Evolutionary conservation across 2,888 invertebrate genomes (phyloP).

Genomic region (Alentia gelatinosa): DNA sequence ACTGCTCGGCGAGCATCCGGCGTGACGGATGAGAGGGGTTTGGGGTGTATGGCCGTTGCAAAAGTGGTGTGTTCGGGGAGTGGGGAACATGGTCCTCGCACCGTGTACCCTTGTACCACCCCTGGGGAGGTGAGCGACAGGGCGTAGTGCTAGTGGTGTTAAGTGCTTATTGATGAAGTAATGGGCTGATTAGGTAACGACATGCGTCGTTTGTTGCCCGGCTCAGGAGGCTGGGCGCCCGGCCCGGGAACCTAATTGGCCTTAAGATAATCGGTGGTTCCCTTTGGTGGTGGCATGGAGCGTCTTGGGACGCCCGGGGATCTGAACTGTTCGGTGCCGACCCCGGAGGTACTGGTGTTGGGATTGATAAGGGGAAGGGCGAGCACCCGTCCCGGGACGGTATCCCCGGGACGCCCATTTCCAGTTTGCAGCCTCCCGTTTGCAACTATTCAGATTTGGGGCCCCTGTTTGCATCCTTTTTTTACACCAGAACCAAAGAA

Average conservation of each 20-base stretch:
- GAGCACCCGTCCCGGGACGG: too few species aligned
- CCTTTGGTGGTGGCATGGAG: not conserved
- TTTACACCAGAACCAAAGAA: too few species aligned
- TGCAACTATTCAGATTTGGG: too few species aligned
- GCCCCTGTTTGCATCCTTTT: too few species aligned
- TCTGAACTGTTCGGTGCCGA: not conserved
- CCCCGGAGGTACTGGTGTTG: not conserved
- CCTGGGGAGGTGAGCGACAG: not conserved
- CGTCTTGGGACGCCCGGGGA: not conserved
- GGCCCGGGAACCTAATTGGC: slow-evolving; percentile 1
- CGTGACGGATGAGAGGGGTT: too few species aligned
- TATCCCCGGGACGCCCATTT: too few species aligned
- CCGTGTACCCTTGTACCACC: too few species aligned
- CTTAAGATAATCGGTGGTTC: not conserved
- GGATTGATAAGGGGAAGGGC: not conserved
- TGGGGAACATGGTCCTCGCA: too few species aligned
- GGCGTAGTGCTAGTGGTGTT: not conserved
- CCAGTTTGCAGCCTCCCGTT: too few species aligned
- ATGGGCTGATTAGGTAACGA: slow-evolving; percentile 2
- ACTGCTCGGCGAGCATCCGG: too few species aligned
- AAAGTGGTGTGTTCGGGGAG: too few species aligned
- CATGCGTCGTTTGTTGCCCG: not conserved
- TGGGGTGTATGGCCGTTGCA: too few species aligned
- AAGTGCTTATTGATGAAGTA: not conserved
- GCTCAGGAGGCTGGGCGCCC: not conserved